Conservation (phyloP, 2,113 vertebrate species). For the Ranitomeya imitator region DNA sequence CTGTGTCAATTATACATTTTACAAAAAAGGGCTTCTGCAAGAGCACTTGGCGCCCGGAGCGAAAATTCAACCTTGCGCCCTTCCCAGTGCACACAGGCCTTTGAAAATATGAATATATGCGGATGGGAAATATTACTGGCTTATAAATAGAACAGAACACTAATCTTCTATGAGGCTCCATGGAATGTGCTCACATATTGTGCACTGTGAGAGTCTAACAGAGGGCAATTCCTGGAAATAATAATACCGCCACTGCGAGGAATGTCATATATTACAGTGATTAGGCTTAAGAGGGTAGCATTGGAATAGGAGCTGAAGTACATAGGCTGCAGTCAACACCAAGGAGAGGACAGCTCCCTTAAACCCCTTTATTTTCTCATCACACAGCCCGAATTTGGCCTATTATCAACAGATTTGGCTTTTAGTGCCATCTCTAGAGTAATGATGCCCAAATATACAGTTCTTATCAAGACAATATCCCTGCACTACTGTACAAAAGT, state of each 20-base stretch:
- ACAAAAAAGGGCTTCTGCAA: slow-evolving; percentile 32
- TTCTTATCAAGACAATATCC: too few relatives aligned
- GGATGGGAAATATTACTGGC: slow-evolving; percentile 36
- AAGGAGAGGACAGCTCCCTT: too few relatives aligned
- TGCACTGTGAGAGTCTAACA: background rate
- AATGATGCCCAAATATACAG: too few relatives aligned
- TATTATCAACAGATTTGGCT: too few relatives aligned
- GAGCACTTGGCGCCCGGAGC: slow-evolving; percentile 35
- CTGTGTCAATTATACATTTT: slow-evolving; percentile 32
- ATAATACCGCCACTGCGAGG: background rate
- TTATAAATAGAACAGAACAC: slow-evolving; percentile 41
- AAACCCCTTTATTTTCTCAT: too few relatives aligned
- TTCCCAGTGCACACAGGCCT: slow-evolving; percentile 26
- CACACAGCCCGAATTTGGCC: too few relatives aligned
- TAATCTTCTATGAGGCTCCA: background rate
- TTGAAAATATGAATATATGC: slow-evolving; percentile 38
- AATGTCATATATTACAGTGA: background rate
- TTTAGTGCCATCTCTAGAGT: too few relatives aligned
- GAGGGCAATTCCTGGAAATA: background rate
- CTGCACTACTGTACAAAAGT: too few relatives aligned
- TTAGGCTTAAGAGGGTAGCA: background rate
- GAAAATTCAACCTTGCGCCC: slow-evolving; percentile 41
- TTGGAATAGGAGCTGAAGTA: too few relatives aligned
- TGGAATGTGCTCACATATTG: background rate
- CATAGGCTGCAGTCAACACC: too few relatives aligned